Evolutionary conservation across 2,888 invertebrate genomes (phyloP).

Genomic region (Hyalella azteca): DNA sequence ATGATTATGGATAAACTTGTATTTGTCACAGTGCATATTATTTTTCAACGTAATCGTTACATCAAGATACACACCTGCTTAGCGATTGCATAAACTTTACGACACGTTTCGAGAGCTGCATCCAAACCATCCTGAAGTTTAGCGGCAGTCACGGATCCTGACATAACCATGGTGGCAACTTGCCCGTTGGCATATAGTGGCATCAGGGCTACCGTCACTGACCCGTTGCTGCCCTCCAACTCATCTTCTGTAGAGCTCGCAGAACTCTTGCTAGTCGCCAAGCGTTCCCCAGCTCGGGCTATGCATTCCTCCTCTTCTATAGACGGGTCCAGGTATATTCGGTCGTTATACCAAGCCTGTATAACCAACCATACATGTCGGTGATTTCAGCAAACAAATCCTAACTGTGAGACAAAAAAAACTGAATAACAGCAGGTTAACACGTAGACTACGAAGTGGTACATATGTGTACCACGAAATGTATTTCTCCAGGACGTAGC

Average conservation of each 20-base stretch:
- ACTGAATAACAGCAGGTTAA: too few relatives aligned
- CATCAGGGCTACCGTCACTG: slow-evolving; percentile 54
- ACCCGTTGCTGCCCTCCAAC: slow-evolving; percentile 21
- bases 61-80: slow-evolving; percentile 40
- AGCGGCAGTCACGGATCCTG: slow-evolving; percentile 42
- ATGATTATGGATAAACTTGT: too few relatives aligned
- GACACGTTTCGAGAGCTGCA: slow-evolving; percentile 46
- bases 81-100: slow-evolving; percentile 42
- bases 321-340: slow-evolving; percentile 24
- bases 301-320: slow-evolving; percentile 12
- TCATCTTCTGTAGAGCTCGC: slow-evolving; percentile 40
- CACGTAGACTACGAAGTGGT: too few relatives aligned
- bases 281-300: not conserved
- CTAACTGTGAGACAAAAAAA: too few relatives aligned
- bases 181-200: slow-evolving; percentile 53
- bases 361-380: not conserved
- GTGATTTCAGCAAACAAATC: too few relatives aligned
- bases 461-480: too few relatives aligned
- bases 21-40: too few relatives aligned
- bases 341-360: slow-evolving; percentile 15
- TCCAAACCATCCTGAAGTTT: slow-evolving; percentile 45
- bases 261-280: not conserved
- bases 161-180: slow-evolving; percentile 47
- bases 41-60: too few relatives aligned
- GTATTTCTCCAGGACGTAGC: too few relatives aligned